Percentiles rank a stretch among this genome's conserved stretches.
phyloP scores from a whole-genome alignment of 2,888 invertebrate species.

The Melipona bicolor region DNA sequence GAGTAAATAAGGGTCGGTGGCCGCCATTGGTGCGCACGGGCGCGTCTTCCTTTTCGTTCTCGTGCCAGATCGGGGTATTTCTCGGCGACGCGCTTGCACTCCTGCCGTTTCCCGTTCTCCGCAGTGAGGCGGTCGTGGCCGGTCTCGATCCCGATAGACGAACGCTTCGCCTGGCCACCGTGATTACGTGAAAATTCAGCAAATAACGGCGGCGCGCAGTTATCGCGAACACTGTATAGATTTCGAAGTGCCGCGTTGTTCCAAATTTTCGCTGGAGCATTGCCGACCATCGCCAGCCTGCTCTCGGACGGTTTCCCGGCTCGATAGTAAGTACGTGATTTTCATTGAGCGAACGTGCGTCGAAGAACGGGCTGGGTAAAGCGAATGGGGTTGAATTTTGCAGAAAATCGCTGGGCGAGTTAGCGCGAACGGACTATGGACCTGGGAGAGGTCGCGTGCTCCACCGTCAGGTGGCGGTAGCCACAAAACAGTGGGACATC shows the following conservation, averaged over 20 bases:
- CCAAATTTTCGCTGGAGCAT: conserved; percentile 26
- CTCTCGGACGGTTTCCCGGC: neutral
- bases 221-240: conserved; percentile 73
- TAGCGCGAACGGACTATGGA: conserved; percentile 77
- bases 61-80: conserved; percentile 65
- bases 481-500: conserved; percentile 80
- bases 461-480: conserved; percentile 80
- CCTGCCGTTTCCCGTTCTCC: conserved; percentile 42
- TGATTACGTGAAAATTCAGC: conserved; percentile 62
- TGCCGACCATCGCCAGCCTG: neutral
- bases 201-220: conserved; percentile 67
- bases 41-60: conserved; percentile 81
- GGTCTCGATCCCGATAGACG: conserved; percentile 36
- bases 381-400: conserved; percentile 50
- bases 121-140: conserved; percentile 35
- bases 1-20: conserved; percentile 81
- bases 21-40: conserved; percentile 82
- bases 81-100: conserved; percentile 36
- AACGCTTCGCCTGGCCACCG: conserved; percentile 41
- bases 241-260: conserved; percentile 78
- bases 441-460: conserved; percentile 74
- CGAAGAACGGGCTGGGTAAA: neutral
- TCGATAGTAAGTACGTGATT: conserved; percentile 11
- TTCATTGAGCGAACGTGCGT: neutral
- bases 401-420: conserved; percentile 59